Conservation (phyloP, 2,888 invertebrate genomes). For the Coremacera marginata region DNA sequence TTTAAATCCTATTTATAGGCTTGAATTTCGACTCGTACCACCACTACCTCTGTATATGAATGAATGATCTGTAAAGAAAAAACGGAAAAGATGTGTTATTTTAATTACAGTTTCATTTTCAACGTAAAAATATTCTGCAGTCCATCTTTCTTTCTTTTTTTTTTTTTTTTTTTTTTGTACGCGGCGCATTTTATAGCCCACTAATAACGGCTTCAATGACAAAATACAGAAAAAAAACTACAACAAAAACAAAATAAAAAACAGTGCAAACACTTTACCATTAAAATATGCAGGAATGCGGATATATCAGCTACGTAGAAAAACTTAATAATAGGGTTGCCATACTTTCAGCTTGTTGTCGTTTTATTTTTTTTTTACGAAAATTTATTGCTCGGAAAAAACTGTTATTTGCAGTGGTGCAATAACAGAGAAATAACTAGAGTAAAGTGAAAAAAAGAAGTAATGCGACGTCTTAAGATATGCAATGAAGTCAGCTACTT, state of each 20-base stretch:
- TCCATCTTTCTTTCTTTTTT: not conserved
- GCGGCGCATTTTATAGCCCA: not conserved
- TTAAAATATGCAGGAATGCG: slow-evolving; percentile 38
- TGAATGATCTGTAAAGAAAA: slow-evolving; percentile 32
- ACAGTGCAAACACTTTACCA: not conserved
- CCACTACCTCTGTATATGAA: not conserved
- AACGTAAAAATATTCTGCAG: slow-evolving; percentile 36
- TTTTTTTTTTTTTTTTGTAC: not conserved
- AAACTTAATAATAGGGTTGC: slow-evolving; percentile 6
- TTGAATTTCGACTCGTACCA: not conserved
- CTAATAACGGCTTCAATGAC: not conserved
- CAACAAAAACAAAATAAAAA: not conserved
- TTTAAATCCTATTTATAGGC: not conserved
- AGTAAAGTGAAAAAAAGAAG: not conserved
- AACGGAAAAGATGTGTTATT: slow-evolving; percentile 45
- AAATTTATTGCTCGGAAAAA: slow-evolving; percentile 20
- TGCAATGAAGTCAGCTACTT: too few relatives aligned
- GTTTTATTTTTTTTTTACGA: not conserved
- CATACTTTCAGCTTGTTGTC: not conserved
- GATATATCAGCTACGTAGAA: slow-evolving; percentile 22
- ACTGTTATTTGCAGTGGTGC: slow-evolving; percentile 23
- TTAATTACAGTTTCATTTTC: slow-evolving; percentile 64
- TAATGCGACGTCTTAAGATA: too few relatives aligned
- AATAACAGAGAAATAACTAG: slow-evolving; percentile 18
- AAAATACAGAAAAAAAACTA: not conserved